These are phyloP conservation scores for Nematopogon swammerdamellus DNA, from an alignment of 2,888 invertebrate species.

Conservation along the genomic window DNA sequence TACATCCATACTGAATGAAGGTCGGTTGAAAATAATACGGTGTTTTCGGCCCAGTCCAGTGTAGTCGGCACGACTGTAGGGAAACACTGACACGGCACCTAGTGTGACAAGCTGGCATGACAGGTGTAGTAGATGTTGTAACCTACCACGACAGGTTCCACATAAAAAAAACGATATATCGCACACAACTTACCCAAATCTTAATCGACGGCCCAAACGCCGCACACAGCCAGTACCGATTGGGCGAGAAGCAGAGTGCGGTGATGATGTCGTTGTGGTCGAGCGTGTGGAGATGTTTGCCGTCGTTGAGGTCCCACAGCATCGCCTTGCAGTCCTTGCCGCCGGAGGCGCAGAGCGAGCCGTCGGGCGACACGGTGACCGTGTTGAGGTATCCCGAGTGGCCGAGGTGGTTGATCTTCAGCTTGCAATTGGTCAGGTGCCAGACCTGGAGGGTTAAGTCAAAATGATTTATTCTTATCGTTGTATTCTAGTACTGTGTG, in stretches of 20 bases:
- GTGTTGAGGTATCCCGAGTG: slow-evolving; percentile 98
- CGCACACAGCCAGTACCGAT: slow-evolving; percentile 99
- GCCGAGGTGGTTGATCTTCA: slow-evolving; percentile 97
- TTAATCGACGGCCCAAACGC: slow-evolving; percentile 98
- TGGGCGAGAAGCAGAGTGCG: slow-evolving; percentile 98
- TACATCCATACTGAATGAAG: too few species aligned
- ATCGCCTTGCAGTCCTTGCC: slow-evolving; percentile 99
- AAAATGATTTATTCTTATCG: too few species aligned
- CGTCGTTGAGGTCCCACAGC: slow-evolving; percentile 99
- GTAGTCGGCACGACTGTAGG: too few species aligned
- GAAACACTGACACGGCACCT: too few species aligned
- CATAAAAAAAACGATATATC: too few species aligned
- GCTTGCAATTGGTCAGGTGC: slow-evolving; percentile 97
- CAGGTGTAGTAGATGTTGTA: neutral
- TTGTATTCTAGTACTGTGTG: too few species aligned
- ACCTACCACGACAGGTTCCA: too few species aligned
- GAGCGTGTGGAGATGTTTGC: slow-evolving; percentile 97
- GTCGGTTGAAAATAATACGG: too few species aligned
- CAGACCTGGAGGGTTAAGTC: slow-evolving; percentile 79
- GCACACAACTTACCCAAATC: slow-evolving; percentile 85
- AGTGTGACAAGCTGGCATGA: too few species aligned
- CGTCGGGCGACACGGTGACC: slow-evolving; percentile 98
- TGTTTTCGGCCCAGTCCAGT: too few species aligned
- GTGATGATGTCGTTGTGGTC: slow-evolving; percentile 99
- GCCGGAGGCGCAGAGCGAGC: slow-evolving; percentile 98